Evolutionary conservation across 2,113 vertebrate genomes (phyloP), one percentile per base, ranked within the genome.

Genomic region (Lophochroa leadbeateri): DNA sequence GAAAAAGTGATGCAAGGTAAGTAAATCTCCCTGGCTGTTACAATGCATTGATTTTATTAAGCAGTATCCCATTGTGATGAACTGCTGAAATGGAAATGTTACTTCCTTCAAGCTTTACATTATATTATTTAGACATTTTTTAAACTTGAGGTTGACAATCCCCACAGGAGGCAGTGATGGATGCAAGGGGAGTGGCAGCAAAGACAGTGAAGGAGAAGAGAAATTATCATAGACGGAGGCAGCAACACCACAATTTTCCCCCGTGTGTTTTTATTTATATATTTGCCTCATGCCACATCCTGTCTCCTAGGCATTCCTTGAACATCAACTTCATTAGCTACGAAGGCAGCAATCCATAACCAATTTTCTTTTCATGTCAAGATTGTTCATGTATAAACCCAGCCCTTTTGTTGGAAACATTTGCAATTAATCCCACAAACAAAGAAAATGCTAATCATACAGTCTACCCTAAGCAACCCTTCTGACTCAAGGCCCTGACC

Each of bases 281-380:
- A 93, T 93, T 84, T 92, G 86, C 63, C 72, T 97, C 92, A 82
- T 92, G 92, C 74, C 61, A 92, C 65, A 96, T 63, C 86, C 58
- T 58, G 65, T 96, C 97, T 97, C 95, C 65, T 47, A 97, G 97
- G 97, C 96, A 97, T 97, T 96, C 76, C 78, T 97, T 96, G 89
- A 96, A 92, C 97, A 98, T 97, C 95, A 98, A 23, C 95, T 98
- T 98, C 95, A 98, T 98, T 98, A 98, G 96, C 98, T 97, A 98
- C 4, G 57, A 97, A 98, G 87, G 97, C 97, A 98, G 97, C 97
- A 98, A 98, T 97, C 98, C 97, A 98, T 97, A 98, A 98, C 98
- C 98, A 98, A 98, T 98, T 98, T 98, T 97, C 96, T 98, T 97
- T 98, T 96, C 96, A 92, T 97, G 96, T 98, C 96, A 97, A 91